Percentiles rank a stretch among this genome's conserved stretches.
Evolutionary conservation across 2,113 vertebrate species (phyloP).

Genomic region (rat (Rattus norvegicus)): DNA sequence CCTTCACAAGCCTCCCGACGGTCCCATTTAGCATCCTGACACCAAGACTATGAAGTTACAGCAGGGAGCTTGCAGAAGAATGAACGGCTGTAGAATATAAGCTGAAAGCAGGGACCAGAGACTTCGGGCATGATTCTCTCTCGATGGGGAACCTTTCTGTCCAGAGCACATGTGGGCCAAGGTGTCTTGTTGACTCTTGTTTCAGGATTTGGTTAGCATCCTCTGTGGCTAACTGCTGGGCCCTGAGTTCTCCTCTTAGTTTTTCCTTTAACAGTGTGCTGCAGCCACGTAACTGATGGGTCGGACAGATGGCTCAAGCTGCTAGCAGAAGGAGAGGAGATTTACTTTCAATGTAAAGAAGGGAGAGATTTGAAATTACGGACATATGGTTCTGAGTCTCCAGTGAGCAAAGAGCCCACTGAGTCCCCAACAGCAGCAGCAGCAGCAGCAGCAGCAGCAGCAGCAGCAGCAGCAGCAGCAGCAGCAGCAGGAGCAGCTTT

Average conservation of each 20-base stretch:
- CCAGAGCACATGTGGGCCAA: conserved; percentile 36
- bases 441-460: no score
- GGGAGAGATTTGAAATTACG: background rate
- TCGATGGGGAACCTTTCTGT: background rate
- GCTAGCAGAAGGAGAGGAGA: background rate
- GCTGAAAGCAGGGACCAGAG: background rate
- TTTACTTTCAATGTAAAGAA: conserved; percentile 15
- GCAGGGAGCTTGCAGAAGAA: background rate
- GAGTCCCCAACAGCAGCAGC: background rate
- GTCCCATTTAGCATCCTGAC: background rate
- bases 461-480: no score
- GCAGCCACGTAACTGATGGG: background rate
- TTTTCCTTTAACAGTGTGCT: conserved; percentile 2
- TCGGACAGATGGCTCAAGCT: background rate
- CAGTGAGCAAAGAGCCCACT: background rate
- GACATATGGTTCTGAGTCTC: background rate
- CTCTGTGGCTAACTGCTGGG: background rate
- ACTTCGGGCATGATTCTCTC: background rate
- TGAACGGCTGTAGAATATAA: conserved; percentile 27
- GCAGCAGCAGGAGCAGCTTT: background rate
- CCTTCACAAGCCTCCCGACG: background rate
- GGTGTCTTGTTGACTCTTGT: conserved; percentile 41
- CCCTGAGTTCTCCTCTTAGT: conserved; percentile 45
- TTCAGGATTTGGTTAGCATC: background rate
- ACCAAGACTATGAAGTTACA: background rate